Base-by-base conservation (phyloP, 2,113 vertebrate genomes). In the Gambusia holbrooki region DNA sequence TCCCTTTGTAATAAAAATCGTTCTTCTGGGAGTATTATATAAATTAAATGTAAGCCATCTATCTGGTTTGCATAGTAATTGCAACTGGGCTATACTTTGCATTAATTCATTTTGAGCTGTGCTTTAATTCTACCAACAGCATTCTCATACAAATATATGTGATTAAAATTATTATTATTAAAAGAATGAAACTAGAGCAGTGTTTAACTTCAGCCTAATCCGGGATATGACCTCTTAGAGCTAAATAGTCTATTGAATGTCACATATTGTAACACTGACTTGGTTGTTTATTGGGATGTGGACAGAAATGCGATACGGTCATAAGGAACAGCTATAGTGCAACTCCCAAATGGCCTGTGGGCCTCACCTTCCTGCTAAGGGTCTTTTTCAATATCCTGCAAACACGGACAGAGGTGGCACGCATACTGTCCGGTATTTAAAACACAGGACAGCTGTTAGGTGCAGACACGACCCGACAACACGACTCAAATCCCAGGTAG, bases 381-480 rank as follows among this genome's bases (percentile, higher is more conserved):
- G 91, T 93, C 89, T 89, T 90, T 95, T 90, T 87, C 92, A 93
- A 95, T 94, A 94, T 94, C 93, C 93, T 93, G 92, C 84, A 88
- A 90, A 92, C 82, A 82, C n/a, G 80, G 71, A 83, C 28, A 22
- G 66, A 17, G 29, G 81, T 78, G 73, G 76, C 77, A 15, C 75
- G 82, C 85, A 42, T 89, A 89, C 87, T 77, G 89, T 89, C 83
- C 82, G 80, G 73, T 86, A 60, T 69, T 92, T 86, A 81, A 83
- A 72, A 85, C 76, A 84, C 82, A 83, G 71, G 88, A 84, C 82
- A 80, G 48, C 83, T 81, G 32, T 77, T 77, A 79, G 74, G 73
- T 63, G 71, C 77, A 81, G 87, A 83, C 32, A 4, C 12, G n/a
- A 69, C 42, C 58, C 45, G 27, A 33, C 73, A 74, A 84, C 76